phyloP scores from a whole-genome alignment of 1,140 invertebrate genomes.

The Magallana ariakensis region DNA sequence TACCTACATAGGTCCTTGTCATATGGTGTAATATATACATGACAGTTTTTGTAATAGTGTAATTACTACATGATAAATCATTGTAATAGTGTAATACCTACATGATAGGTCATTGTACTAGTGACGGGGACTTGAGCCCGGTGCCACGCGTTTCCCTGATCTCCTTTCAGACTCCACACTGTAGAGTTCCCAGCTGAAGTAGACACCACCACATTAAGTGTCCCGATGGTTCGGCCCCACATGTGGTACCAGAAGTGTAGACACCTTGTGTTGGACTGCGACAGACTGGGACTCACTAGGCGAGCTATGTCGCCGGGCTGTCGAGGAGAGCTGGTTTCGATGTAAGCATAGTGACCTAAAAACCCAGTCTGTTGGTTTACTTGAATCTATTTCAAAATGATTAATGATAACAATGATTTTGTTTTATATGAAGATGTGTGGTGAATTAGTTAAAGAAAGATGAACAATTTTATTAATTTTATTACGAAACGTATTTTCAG shows the following conservation, averaged over 20 bases:
- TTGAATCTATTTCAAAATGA: too few species aligned
- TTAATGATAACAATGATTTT: too few species aligned
- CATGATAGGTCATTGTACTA: slow-evolving; percentile 10
- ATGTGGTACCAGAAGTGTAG: slow-evolving; percentile 87
- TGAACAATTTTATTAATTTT: too few species aligned
- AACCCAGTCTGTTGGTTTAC: neutral
- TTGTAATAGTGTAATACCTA: neutral
- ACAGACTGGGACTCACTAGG: slow-evolving; percentile 70
- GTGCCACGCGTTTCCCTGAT: slow-evolving; percentile 71
- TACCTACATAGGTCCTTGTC: too few species aligned
- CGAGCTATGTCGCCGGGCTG: slow-evolving; percentile 70
- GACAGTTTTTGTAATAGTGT: too few species aligned
- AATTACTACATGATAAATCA: too few species aligned
- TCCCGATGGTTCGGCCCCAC: slow-evolving; percentile 82
- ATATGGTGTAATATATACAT: too few species aligned
- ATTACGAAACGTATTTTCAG: too few species aligned
- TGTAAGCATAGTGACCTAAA: slow-evolving; percentile 77
- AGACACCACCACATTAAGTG: slow-evolving; percentile 66
- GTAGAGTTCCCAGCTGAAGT: slow-evolving; percentile 78
- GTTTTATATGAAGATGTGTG: too few species aligned
- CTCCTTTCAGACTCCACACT: slow-evolving; percentile 69
- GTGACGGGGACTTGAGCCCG: slow-evolving; percentile 52
- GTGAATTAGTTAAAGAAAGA: too few species aligned
- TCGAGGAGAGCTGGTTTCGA: slow-evolving; percentile 70
- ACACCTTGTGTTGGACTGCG: slow-evolving; percentile 59